Evolutionary conservation across 2,888 invertebrate genomes (phyloP).

Genomic region (Lasioglossum morio): DNA sequence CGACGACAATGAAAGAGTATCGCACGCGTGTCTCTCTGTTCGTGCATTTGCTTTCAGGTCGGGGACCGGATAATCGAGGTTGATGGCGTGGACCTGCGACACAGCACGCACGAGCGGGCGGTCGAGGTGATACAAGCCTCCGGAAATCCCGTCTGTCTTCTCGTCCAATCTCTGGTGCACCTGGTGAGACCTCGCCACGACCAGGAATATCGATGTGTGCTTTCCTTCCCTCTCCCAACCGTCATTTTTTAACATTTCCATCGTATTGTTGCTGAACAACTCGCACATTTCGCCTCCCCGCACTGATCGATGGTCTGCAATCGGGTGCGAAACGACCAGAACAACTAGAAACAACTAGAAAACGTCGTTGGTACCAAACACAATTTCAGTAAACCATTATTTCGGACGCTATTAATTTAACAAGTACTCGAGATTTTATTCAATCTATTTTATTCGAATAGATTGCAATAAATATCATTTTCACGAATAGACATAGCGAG

Average conservation of each 20-base stretch:
- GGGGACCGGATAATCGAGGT: slow-evolving; percentile 96
- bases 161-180: slow-evolving; percentile 93
- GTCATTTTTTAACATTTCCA: background rate
- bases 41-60: slow-evolving; percentile 86
- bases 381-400: background rate
- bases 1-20: slow-evolving; percentile 16
- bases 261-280: background rate
- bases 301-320: background rate
- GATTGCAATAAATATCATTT: too few species aligned
- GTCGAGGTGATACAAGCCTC: slow-evolving; percentile 97
- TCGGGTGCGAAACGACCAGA: background rate
- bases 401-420: background rate
- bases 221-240: slow-evolving; percentile 3
- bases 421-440: too few species aligned
- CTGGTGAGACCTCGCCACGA: slow-evolving; percentile 87
- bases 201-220: slow-evolving; percentile 69
- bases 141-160: slow-evolving; percentile 94
- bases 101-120: slow-evolving; percentile 96
- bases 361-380: background rate
- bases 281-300: background rate
- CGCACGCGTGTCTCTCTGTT: slow-evolving; percentile 21
- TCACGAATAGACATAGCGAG: too few species aligned
- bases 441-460: too few species aligned
- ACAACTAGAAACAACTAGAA: too few species aligned
- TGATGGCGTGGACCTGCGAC: slow-evolving; percentile 94